Conservation (phyloP, 64 coral and sea anemone genomes). For the Pocillopora verrucosa region DNA sequence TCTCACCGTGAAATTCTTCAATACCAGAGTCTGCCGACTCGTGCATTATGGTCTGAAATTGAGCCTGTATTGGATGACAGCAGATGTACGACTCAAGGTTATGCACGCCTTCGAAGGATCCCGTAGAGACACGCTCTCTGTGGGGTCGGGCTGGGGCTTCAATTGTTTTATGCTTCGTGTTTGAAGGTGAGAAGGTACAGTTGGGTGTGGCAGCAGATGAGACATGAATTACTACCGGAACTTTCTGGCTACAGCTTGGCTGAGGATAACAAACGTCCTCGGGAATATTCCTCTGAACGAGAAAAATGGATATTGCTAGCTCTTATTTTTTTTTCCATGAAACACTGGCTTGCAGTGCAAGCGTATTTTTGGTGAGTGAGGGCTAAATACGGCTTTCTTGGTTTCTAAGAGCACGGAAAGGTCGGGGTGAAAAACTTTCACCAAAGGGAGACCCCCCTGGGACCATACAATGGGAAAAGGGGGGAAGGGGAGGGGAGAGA, state of each 20-base stretch:
- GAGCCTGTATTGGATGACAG: not conserved
- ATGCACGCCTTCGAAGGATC: not conserved
- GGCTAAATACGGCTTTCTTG: too few species aligned
- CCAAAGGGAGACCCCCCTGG: too few species aligned
- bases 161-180: too few species aligned
- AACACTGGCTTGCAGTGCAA: too few species aligned
- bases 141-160: too few species aligned
- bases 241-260: not conserved
- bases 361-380: too few species aligned
- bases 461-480: too few species aligned
- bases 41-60: not conserved
- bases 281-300: not conserved
- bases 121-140: not conserved
- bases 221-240: not conserved
- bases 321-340: too few species aligned
- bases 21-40: not conserved
- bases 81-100: not conserved
- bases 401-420: too few species aligned
- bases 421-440: too few species aligned
- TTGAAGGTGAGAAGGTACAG: too few species aligned
- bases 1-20: not conserved
- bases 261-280: not conserved
- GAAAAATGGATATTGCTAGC: not conserved
- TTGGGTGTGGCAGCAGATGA: not conserved
- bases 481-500: too few species aligned